Evolutionary conservation across 2,113 vertebrate genomes (phyloP), one percentile per base, ranked within the genome.

Genomic region (Shinisaurus crocodilurus): DNA sequence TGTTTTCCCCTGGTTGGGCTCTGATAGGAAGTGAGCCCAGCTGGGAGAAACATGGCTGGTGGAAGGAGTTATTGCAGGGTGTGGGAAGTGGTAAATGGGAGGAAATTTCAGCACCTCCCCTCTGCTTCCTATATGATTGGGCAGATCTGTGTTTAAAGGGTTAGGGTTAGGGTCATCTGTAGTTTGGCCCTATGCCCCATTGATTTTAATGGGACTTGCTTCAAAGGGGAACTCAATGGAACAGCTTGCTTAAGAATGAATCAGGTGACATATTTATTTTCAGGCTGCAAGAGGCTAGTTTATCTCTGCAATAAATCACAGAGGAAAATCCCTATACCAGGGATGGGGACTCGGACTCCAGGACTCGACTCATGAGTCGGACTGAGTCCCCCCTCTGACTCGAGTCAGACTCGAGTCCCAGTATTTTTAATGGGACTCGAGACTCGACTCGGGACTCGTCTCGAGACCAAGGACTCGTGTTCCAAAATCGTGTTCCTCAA

Each of bases 241-340:
- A 54, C 12, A 54, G 10, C n/a, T 83, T 27, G 60, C 25, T 29
- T 83, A 40, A 29, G 40, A 65, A 83, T 43, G 34, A 60, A 83
- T 43, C 60, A 63, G 12, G 29, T 18, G 60, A 34, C 37, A 40
- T 7, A 54, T 54, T 10, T 54, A 54, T 80, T 90, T 75, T 2
- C 5, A 80, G 2, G 37, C 0, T 13, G 16, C 82, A 67, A 54
- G 25, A 0, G 0, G 74, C 91, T 94, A 57, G 45, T 5, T 89
- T 90, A 85, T 87, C 86, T 81, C 32, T 84, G 72, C 7, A 70
- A 86, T 75, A 80, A 12, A 82, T 65, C 29, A 18, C 34, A 86
- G 32, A 25, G 40, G 34, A 80, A 29, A 69, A 80, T 48, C 50
- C 65, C n/a, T n/a, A n/a, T n/a, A n/a, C n/a, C n/a, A n/a, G n/a